Conservation (phyloP, 2,888 invertebrate species). For the Pristionchus arcanus region DNA sequence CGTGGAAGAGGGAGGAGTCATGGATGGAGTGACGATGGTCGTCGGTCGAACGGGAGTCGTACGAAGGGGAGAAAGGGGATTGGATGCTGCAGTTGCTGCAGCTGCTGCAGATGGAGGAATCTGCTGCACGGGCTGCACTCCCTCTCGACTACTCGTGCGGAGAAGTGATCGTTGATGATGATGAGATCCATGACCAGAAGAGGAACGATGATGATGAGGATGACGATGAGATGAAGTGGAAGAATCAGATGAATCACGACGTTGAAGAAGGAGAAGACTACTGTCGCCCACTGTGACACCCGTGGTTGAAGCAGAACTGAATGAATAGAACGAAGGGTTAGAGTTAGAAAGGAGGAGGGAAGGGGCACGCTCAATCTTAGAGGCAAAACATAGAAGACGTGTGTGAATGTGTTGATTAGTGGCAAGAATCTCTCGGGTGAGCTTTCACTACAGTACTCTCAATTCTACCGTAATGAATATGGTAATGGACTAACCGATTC, state of each 20-base stretch:
- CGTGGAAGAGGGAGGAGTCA: background rate
- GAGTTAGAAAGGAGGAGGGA: background rate
- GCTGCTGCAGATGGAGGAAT: too few species aligned
- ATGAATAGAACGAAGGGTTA: background rate
- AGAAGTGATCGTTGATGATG: slow-evolving; percentile 19
- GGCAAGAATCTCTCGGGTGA: background rate
- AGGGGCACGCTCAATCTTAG: background rate
- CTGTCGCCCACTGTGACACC: slow-evolving; percentile 24
- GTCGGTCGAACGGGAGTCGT: slow-evolving; percentile 32
- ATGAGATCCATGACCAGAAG: background rate
- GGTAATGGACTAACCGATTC: slow-evolving; percentile 30
- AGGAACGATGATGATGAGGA: slow-evolving; percentile 21
- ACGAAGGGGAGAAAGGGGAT: background rate
- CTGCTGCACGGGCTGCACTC: background rate
- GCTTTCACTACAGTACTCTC: background rate
- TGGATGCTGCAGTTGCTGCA: background rate
- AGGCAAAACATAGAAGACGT: background rate
- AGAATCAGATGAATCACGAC: background rate
- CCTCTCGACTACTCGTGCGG: background rate
- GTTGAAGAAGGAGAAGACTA: background rate
- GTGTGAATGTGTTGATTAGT: slow-evolving; percentile 28
- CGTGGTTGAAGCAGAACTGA: slow-evolving; percentile 52
- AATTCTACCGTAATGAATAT: background rate
- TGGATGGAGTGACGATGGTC: background rate
- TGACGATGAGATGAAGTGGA: slow-evolving; percentile 9